Base-by-base conservation (phyloP, 2,888 invertebrate species). In the Ceramica pisi region DNA sequence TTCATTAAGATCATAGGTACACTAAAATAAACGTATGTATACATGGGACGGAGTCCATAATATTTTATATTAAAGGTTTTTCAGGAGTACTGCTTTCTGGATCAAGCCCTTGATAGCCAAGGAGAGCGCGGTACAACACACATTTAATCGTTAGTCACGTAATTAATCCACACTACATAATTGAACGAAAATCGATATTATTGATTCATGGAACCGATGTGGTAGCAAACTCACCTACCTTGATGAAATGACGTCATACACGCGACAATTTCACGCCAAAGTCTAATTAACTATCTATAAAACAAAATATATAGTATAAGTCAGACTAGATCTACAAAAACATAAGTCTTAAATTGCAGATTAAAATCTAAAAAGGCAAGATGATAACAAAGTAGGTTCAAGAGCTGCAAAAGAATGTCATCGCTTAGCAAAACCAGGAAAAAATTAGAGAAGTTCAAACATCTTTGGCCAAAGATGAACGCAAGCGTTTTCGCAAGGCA, bases 391-490 rank as follows among this genome's bases (percentile, higher is more conserved):
- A 68, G 1, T 44, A 44, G 41, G 60, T 72, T 56, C 35, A 84
- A 57, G 55, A 59, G 65, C 41, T 60, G 51, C 59, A 75, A 67
- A 66, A 63, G 51, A 55, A 67, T 53, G 0, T 67, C 16, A 61
- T 86, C 84, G 84, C 84, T 67, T 78, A 23, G 84, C 84, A 67
- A 68, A 46, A 66, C 0, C 65, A 57, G 48, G 26, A 72, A 70
- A 75, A 26, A 38, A 31, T 21, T 26, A 35, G 31, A 55, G 68
- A 56, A 46, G 1, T 26, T 38, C 38, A 66, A 48, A 78, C 75
- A 91, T 94, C 94, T 94, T 94, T 94, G 93, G 94, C 93, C 93
- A 94, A 94, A 94, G 93, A 94, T 91, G 71, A 68, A 84, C 92
- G 92, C 92, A 82, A 91, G 90, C 90, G 41, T 73, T 83, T 88